Conservation (phyloP, 2,888 invertebrate genomes). For the Itoplectis maculator region DNA sequence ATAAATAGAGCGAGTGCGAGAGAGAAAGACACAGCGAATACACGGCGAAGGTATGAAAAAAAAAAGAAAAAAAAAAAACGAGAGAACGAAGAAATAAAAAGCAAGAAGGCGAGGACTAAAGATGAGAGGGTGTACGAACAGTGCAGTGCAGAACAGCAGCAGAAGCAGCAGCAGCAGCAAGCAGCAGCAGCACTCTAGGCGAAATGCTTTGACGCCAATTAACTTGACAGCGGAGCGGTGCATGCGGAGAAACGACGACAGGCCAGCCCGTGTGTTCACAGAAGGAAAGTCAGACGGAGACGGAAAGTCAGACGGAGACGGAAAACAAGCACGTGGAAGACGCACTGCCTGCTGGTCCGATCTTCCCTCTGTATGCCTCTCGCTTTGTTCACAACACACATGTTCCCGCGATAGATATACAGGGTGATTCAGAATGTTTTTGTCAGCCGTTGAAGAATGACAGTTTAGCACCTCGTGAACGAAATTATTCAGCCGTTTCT, state of each 20-base stretch:
- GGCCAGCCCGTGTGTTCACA: slow-evolving; percentile 9
- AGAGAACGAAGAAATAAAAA: slow-evolving; percentile 50
- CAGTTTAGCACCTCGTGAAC: no score
- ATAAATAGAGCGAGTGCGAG: slow-evolving; percentile 51
- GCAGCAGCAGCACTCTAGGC: slow-evolving; percentile 58
- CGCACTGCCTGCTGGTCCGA: slow-evolving; percentile 23
- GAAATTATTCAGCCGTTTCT: no score
- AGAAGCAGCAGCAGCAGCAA: slow-evolving; percentile 14
- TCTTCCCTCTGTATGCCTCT: slow-evolving; percentile 46
- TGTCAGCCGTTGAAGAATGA: no score
- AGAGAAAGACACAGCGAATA: no score
- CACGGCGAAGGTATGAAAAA: slow-evolving; percentile 21
- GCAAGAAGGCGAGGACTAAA: slow-evolving; percentile 49
- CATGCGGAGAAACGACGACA: slow-evolving; percentile 62
- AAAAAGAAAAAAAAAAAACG: neutral
- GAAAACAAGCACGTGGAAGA: slow-evolving; percentile 25
- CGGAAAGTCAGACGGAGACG: slow-evolving; percentile 53
- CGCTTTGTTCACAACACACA: slow-evolving; percentile 62
- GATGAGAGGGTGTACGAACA: slow-evolving; percentile 44
- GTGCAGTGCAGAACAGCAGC: slow-evolving; percentile 53
- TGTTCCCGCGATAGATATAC: slow-evolving; percentile 14
- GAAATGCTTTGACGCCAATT: slow-evolving; percentile 69
- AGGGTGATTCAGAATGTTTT: no score
- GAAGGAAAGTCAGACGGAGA: slow-evolving; percentile 50
- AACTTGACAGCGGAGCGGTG: slow-evolving; percentile 65